phyloP scores from a whole-genome alignment of 2,888 invertebrate genomes.

The Acronicta alni region DNA sequence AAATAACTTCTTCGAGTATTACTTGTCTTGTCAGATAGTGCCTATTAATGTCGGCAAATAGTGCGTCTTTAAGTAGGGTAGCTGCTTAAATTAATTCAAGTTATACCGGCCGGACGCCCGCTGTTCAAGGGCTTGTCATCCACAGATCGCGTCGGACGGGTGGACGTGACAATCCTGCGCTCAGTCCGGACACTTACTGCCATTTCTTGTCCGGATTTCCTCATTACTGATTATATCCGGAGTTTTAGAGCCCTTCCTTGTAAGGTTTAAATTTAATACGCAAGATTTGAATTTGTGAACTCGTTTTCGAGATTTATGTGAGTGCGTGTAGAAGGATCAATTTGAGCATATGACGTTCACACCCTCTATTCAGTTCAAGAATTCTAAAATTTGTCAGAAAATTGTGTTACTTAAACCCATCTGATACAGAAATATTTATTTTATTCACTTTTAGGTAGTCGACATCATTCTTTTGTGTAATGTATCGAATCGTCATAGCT shows the following conservation, averaged over 20 bases:
- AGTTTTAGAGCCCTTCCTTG: constrained; percentile 33
- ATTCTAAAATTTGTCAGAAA: too few relatives aligned
- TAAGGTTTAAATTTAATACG: constrained; percentile 39
- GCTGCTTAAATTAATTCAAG: constrained; percentile 56
- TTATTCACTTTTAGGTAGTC: too few relatives aligned
- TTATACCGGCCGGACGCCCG: constrained; percentile 41
- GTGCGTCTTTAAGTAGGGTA: constrained; percentile 31
- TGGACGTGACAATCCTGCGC: constrained; percentile 48
- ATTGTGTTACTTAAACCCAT: too few relatives aligned
- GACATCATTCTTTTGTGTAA: too few relatives aligned
- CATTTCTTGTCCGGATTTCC: constrained; percentile 46
- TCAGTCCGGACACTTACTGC: constrained; percentile 35
- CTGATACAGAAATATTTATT: too few relatives aligned
- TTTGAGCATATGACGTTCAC: too few relatives aligned
- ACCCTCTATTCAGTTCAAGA: too few relatives aligned
- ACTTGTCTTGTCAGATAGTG: constrained; percentile 14
- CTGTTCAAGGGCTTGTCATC: constrained; percentile 49
- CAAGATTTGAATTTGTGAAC: constrained; percentile 20
- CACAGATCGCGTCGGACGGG: constrained; percentile 33
- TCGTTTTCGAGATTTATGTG: not conserved
- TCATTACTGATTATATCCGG: constrained; percentile 58
- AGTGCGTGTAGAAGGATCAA: too few relatives aligned
- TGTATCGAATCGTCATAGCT: too few relatives aligned
- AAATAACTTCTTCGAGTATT: not conserved
- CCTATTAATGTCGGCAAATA: constrained; percentile 29